A percentile compares a stretch with the other conserved stretches of the same genome.
Conservation (phyloP, 2,888 invertebrate species). For the Notocelia uddmanniana region DNA sequence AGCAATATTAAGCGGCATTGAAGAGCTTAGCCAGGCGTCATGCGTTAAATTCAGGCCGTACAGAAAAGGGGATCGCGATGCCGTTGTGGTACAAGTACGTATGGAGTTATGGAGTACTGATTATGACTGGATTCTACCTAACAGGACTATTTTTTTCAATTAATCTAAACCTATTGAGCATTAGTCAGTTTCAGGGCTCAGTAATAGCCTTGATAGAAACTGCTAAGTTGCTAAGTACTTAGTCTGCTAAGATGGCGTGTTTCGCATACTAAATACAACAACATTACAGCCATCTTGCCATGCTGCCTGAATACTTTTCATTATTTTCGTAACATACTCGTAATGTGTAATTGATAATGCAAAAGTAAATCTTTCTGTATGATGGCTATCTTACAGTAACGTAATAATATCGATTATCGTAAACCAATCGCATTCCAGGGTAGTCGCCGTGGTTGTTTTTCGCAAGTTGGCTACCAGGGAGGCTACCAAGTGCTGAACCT, state of each 20-base stretch:
- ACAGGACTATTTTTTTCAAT: not conserved
- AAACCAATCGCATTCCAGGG: constrained; percentile 60
- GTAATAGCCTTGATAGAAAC: not conserved
- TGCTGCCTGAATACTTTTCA: constrained; percentile 1
- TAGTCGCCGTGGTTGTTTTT: constrained; percentile 79
- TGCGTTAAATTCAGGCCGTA: constrained; percentile 82
- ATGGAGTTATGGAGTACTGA: not conserved
- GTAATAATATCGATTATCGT: constrained; percentile 1
- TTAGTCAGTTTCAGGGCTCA: not conserved
- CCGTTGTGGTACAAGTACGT: constrained; percentile 80
- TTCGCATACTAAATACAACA: no score
- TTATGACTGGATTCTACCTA: not conserved
- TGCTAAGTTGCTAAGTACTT: not conserved
- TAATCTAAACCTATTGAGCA: no score
- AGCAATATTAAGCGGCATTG: constrained; percentile 78
- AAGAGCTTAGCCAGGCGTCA: constrained; percentile 77
- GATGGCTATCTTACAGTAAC: constrained; percentile 1
- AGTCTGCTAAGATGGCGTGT: no score
- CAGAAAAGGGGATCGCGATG: constrained; percentile 75
- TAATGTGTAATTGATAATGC: no score
- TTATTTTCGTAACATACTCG: constrained; percentile 1
- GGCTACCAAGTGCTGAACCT: constrained; percentile 85
- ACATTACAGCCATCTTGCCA: not conserved
- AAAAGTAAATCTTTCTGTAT: no score
- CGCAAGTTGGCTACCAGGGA: constrained; percentile 81